Conservation (phyloP, 2,113 vertebrate genomes). For the Merops nubicus region DNA sequence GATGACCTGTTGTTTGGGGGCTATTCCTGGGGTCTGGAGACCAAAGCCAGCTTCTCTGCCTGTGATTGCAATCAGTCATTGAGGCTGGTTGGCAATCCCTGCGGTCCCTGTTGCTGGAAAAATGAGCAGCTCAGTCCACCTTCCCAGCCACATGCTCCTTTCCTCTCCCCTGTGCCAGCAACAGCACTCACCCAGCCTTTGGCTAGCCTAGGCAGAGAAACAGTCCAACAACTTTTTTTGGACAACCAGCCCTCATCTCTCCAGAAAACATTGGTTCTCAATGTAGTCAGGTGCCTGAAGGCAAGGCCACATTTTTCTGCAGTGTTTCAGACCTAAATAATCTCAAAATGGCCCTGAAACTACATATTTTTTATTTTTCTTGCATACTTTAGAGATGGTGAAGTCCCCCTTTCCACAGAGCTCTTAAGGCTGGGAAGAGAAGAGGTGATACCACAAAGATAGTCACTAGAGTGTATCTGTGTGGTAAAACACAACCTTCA, state of each 20-base stretch:
- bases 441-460: neutral
- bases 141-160: neutral
- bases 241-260: neutral
- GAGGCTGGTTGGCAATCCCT: neutral
- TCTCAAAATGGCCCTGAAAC: neutral
- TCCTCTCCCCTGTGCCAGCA: neutral
- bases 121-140: neutral
- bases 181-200: neutral
- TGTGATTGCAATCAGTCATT: neutral
- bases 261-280: neutral
- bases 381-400: neutral
- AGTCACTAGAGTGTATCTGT: accelerated
- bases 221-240: neutral
- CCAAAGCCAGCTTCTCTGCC: neutral
- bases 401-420: neutral
- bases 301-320: neutral
- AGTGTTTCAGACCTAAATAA: neutral
- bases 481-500: accelerated
- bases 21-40: neutral
- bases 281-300: constrained; percentile 5
- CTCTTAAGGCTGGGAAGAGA: neutral
- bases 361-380: neutral
- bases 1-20: accelerated
- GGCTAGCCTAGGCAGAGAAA: neutral
- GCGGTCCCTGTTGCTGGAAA: neutral